Base-by-base conservation (phyloP, 2,113 vertebrate genomes). In the rabbit (Oryctolagus cuniculus) region DNA sequence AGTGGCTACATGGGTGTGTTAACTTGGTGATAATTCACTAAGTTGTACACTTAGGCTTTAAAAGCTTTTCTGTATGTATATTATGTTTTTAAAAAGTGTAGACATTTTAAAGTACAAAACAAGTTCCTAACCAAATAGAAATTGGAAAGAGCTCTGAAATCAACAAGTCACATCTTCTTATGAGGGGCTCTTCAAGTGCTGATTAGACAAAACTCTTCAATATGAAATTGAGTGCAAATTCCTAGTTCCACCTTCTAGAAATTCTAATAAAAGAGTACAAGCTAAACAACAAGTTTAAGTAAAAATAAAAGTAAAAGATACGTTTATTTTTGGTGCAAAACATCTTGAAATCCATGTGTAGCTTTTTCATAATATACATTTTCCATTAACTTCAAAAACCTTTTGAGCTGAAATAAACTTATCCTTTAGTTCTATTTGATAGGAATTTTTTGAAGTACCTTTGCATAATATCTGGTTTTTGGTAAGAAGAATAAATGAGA, bases 71-170 rank as follows among this genome's bases (percentile, higher is more conserved):
- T 27, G 36, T 36, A 51, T 7, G 5, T 74, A 27, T 67, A 38
- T 29, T 84, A 53, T 21, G 51, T 6, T 66, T 83, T 49, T 4
- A 64, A 53, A 85, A 74, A 69, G 27, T 38, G 73, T 3, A 49
- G 74, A n/a, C 38, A 89, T 89, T 69, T 63, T 61, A 79, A 90
- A 64, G 44, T 58, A 21, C 21, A 75, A 91, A 90, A 78, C 6
- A 38, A 44, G n/a, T 83, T 34, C 49, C 34, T 81, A 29, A 21
- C 4, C 16, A 78, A 70, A 86, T 3, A 49, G 3, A 78, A 90
- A 84, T 17, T 11, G 25, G 34, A 85, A 19, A 1, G 10, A 31
- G 27, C 36, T 49, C 44, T 29, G 19, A 93, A 66, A 49, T 27
- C 63, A 44, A 44, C 0, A 49, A 17, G 36, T 29, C 61, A 38